These are phyloP conservation scores for Trichonephila clavata DNA, from an alignment of 1,140 invertebrate species.

Conservation along the genomic window DNA sequence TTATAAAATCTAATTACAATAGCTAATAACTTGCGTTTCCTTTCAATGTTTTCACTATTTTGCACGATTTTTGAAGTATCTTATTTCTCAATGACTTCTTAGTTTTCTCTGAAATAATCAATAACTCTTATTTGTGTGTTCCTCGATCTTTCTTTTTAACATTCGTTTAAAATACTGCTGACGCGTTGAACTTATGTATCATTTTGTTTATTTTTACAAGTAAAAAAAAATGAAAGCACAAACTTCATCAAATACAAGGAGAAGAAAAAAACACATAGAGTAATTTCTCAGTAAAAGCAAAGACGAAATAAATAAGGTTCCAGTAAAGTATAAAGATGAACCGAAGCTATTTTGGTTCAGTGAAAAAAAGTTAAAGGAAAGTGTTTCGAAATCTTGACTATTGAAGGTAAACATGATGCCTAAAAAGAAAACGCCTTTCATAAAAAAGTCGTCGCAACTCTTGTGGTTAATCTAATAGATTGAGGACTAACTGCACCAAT, in stretches of 20 bases:
- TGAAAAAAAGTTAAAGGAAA: neutral
- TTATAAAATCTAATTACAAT: no score
- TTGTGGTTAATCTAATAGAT: slow-evolving; percentile 27
- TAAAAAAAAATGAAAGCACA: neutral
- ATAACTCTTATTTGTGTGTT: no score
- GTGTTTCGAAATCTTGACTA: neutral
- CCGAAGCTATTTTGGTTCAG: neutral
- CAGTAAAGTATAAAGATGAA: neutral
- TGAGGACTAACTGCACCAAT: neutral
- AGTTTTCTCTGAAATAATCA: no score
- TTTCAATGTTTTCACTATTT: neutral
- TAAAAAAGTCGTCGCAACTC: neutral
- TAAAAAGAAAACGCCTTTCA: slow-evolving; percentile 5
- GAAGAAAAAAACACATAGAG: neutral
- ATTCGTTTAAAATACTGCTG: no score
- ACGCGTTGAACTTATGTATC: no score
- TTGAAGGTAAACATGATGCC: neutral
- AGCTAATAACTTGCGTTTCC: neutral
- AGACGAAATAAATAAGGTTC: neutral
- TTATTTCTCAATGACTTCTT: neutral
- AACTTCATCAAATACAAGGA: neutral
- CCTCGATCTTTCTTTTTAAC: no score
- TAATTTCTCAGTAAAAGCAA: neutral
- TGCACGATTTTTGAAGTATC: neutral
- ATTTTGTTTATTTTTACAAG: neutral